Base-by-base conservation (phyloP, 2,113 vertebrate genomes). In the Myodes glareolus region DNA sequence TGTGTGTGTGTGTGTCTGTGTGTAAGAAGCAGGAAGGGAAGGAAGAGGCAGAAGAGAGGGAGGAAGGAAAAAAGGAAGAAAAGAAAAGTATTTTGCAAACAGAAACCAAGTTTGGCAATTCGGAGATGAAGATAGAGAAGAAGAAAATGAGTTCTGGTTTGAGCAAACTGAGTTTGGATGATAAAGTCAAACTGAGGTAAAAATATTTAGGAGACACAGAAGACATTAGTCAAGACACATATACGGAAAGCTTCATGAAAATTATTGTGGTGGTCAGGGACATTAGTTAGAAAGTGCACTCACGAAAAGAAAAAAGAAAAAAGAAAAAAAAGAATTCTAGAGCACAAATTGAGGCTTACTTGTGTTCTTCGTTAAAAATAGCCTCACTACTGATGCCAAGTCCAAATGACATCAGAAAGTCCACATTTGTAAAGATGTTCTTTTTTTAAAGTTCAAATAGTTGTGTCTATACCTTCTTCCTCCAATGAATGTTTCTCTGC, bases 331-430 rank as follows among this genome's bases (percentile, higher is more conserved):
- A 55, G 55, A 55, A 55, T 17, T 63, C 23, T 42, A 42, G 42
- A 63, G 81, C 25, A 84, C n/a, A 84, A 29, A 42, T 29, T 17
- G 25, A 63, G 7, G 12, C 23, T 29, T 10, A 82, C 61, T 29
- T 84, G 25, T 63, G 29, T 36, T 88, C 39, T 93, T 88, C 75
- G 72, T 89, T 95, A 65, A 96, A 92, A 96, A 90, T 47, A 92
- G 80, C 39, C 65, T 70, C 31, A n/a, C 72, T 90, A 72, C 29
- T 81, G 0, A 6, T 84, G 3, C 78, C 31, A 67, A n/a, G 12
- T 76, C 50, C 33, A 88, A 95, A 75, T 93, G 36, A 95, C 23
- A 63, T 92, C 70, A 67, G 39, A 10, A n/a, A 90, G 29, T 14
- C 31, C 68, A 76, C 90, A 94, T 92, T 80, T 93, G 78, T 29